Percentiles rank a stretch among this genome's conserved stretches.
Conservation (phyloP, 2,888 invertebrate genomes). For the Gari tellinella region DNA sequence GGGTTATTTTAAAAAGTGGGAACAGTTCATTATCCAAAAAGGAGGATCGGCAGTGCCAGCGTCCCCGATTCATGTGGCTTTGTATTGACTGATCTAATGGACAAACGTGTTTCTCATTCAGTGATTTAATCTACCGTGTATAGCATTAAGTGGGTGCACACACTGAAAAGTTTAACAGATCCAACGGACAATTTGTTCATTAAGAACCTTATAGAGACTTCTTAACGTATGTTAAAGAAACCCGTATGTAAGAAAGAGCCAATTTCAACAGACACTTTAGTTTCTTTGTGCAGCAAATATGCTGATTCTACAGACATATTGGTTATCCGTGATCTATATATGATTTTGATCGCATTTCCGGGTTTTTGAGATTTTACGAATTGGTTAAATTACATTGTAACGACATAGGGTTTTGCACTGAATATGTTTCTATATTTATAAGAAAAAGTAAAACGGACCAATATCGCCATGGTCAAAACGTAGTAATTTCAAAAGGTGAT, state of each 20-base stretch:
- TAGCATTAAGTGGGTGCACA: slow-evolving; percentile 10
- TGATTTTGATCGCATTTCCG: slow-evolving; percentile 22
- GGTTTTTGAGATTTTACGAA: slow-evolving; percentile 32
- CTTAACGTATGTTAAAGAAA: too few relatives aligned
- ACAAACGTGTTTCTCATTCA: slow-evolving; percentile 22
- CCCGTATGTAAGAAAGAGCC: too few relatives aligned
- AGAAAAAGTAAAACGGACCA: slow-evolving; percentile 54
- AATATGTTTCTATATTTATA: slow-evolving; percentile 34
- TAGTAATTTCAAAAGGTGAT: slow-evolving; percentile 43
- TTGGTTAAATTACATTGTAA: slow-evolving; percentile 21
- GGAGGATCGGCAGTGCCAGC: slow-evolving; percentile 36
- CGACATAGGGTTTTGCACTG: slow-evolving; percentile 28
- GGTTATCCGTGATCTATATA: slow-evolving; percentile 20
- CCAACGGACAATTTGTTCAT: slow-evolving; percentile 5
- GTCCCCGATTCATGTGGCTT: slow-evolving; percentile 35
- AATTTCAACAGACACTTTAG: too few relatives aligned
- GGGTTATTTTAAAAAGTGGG: too few relatives aligned
- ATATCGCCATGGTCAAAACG: slow-evolving; percentile 33
- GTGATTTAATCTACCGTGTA: slow-evolving; percentile 26
- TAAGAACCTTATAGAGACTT: too few relatives aligned
- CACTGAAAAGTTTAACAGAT: not conserved
- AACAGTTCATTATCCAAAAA: slow-evolving; percentile 34
- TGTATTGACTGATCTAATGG: slow-evolving; percentile 40
- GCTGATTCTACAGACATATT: not conserved
- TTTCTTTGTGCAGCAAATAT: not conserved